Percentiles rank a stretch among this genome's conserved stretches.
These are phyloP conservation scores for Stylophora pistillata DNA, from an alignment of 64 coral and sea anemone genomes.

Conservation along the genomic window DNA sequence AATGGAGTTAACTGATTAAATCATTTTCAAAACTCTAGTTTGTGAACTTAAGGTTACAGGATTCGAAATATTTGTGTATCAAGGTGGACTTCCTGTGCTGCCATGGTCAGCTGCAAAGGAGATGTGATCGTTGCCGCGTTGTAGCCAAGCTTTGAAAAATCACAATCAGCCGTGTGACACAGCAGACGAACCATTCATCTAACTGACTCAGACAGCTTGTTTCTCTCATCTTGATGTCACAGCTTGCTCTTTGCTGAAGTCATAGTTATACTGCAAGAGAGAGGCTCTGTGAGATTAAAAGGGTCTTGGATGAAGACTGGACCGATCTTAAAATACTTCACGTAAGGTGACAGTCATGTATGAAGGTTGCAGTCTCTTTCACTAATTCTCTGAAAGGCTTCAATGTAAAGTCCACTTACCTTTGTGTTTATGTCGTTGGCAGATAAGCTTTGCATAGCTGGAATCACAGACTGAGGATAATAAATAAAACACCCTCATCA, in stretches of 20 bases:
- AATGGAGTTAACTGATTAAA: too few species aligned
- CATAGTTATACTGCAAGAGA: slow-evolving; percentile 12
- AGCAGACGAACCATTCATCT: not conserved
- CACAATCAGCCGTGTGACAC: not conserved
- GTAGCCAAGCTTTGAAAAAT: not conserved
- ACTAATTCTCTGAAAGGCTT: too few species aligned
- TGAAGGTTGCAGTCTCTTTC: too few species aligned
- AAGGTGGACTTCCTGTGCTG: too few species aligned
- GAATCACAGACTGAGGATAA: not conserved
- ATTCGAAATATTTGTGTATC: too few species aligned
- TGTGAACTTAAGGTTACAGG: too few species aligned
- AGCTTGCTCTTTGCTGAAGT: slow-evolving; percentile 18
- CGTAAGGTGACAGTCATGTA: not conserved
- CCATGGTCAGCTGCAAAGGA: too few species aligned
- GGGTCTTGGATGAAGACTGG: not conserved
- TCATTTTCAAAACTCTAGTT: too few species aligned
- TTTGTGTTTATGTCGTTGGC: slow-evolving; percentile 31
- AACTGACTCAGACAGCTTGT: not conserved
- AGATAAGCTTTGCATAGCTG: slow-evolving; percentile 38
- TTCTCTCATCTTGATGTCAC: slow-evolving; percentile 16
- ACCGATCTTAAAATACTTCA: too few species aligned
- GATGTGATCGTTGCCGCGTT: too few species aligned
- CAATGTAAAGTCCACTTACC: not conserved
- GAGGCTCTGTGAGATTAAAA: not conserved
- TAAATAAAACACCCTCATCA: not conserved